A percentile compares a stretch with the other conserved stretches of the same genome.
phyloP scores from a whole-genome alignment of 1,140 invertebrate species.

The Drosophila nannoptera region DNA sequence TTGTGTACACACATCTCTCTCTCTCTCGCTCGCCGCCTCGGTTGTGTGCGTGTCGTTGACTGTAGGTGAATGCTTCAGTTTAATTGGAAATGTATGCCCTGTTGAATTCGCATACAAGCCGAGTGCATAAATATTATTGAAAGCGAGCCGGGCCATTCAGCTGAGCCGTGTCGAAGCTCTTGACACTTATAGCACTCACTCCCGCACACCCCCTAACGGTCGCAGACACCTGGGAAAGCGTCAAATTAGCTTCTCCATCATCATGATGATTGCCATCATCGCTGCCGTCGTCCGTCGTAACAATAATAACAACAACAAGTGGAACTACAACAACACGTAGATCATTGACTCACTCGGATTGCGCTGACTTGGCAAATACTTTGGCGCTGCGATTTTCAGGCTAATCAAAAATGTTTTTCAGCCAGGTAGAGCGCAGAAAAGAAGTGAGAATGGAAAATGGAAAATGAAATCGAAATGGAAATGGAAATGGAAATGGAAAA shows the following conservation, averaged over 20 bases:
- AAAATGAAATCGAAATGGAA: constrained; percentile 9
- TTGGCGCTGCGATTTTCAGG: constrained; percentile 26
- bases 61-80: constrained; percentile 71
- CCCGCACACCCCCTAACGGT: background rate
- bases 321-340: constrained; percentile 9
- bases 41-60: constrained; percentile 40
- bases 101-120: constrained; percentile 64
- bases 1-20: background rate
- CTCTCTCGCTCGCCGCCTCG: background rate
- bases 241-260: constrained; percentile 20
- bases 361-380: constrained; percentile 45
- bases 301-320: constrained; percentile 1
- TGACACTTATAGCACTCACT: constrained; percentile 51
- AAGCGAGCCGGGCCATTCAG: constrained; percentile 48
- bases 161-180: constrained; percentile 50
- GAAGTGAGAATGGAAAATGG: constrained; percentile 8
- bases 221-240: constrained; percentile 34
- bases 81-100: constrained; percentile 75
- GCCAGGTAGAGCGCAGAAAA: constrained; percentile 22
- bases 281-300: constrained; percentile 18
- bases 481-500: constrained; percentile 3
- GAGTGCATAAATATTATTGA: constrained; percentile 75
- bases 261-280: constrained; percentile 10
- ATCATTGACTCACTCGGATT: constrained; percentile 35
- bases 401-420: constrained; percentile 45